These are phyloP conservation scores for Equus quagga DNA, from an alignment of 2,113 vertebrate genomes.

Conservation along the genomic window DNA sequence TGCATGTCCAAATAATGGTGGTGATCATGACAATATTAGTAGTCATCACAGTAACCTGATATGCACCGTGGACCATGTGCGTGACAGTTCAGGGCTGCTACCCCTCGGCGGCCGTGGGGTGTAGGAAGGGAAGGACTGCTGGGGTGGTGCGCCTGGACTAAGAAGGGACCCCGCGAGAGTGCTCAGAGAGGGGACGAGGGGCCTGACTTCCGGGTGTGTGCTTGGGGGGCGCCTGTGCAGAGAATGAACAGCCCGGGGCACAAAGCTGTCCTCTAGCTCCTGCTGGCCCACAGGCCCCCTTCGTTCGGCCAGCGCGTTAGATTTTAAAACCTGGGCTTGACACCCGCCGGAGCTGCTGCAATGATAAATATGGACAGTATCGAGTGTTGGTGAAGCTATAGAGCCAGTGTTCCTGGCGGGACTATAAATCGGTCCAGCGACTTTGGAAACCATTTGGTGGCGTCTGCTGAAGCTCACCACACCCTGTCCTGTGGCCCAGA, in stretches of 20 bases:
- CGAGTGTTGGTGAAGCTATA: background rate
- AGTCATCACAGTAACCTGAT: background rate
- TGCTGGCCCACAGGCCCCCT: background rate
- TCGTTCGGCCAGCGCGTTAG: background rate
- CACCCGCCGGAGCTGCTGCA: background rate
- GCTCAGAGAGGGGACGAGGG: background rate
- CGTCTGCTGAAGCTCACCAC: background rate
- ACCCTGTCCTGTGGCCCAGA: background rate
- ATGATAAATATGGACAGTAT: background rate
- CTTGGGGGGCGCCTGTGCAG: background rate
- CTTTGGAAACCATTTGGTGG: background rate
- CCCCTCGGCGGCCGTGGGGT: background rate
- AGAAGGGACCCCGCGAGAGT: rapidly evolving
- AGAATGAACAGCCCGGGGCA: background rate
- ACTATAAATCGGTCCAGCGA: background rate
- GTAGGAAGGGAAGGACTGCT: background rate
- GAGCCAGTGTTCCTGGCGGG: background rate
- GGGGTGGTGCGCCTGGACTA: background rate
- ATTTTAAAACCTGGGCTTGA: background rate
- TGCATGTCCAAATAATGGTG: background rate
- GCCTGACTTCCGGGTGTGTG: background rate
- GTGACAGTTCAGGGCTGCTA: background rate
- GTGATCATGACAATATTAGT: background rate
- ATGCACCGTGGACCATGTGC: background rate
- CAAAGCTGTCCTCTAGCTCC: background rate